A percentile compares a stretch with the other conserved stretches of the same genome.
Evolutionary conservation across 2,888 invertebrate genomes (phyloP).

Genomic region (Dolomedes plantarius): DNA sequence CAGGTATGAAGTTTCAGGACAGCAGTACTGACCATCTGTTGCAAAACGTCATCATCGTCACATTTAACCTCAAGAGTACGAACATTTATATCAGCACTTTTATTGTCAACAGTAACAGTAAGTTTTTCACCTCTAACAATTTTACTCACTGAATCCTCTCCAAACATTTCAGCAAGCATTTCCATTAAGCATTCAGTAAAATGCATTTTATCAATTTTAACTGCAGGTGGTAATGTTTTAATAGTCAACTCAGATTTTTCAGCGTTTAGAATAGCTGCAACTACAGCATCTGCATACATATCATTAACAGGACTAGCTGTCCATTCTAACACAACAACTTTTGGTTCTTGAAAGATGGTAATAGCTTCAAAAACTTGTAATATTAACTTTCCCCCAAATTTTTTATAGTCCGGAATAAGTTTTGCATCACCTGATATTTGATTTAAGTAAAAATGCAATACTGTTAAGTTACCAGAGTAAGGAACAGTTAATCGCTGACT

Average conservation of each 20-base stretch:
- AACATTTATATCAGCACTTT: slow-evolving; percentile 90
- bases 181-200: slow-evolving; percentile 94
- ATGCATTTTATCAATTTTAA: slow-evolving; percentile 91
- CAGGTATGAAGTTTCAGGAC: slow-evolving; percentile 90
- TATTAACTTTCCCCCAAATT: slow-evolving; percentile 80
- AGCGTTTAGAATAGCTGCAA: slow-evolving; percentile 91
- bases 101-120: slow-evolving; percentile 89
- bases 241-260: slow-evolving; percentile 78
- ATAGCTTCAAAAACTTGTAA: slow-evolving; percentile 89
- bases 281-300: slow-evolving; percentile 97
- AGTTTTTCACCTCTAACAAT: slow-evolving; percentile 93
- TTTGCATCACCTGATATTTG: slow-evolving; percentile 77
- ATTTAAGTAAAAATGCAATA: slow-evolving; percentile 76
- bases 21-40: slow-evolving; percentile 90
- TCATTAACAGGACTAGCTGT: slow-evolving; percentile 95
- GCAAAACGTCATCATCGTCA: slow-evolving; percentile 86
- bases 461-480: slow-evolving; percentile 85
- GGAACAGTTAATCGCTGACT: slow-evolving; percentile 93
- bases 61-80: slow-evolving; percentile 88
- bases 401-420: slow-evolving; percentile 80
- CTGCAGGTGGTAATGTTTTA: slow-evolving; percentile 76
- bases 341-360: slow-evolving; percentile 87
- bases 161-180: slow-evolving; percentile 96
- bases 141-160: slow-evolving; percentile 93
- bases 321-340: slow-evolving; percentile 94